These are phyloP conservation scores for Pimpla rufipes DNA, from an alignment of 2,888 invertebrate species.

Conservation along the genomic window DNA sequence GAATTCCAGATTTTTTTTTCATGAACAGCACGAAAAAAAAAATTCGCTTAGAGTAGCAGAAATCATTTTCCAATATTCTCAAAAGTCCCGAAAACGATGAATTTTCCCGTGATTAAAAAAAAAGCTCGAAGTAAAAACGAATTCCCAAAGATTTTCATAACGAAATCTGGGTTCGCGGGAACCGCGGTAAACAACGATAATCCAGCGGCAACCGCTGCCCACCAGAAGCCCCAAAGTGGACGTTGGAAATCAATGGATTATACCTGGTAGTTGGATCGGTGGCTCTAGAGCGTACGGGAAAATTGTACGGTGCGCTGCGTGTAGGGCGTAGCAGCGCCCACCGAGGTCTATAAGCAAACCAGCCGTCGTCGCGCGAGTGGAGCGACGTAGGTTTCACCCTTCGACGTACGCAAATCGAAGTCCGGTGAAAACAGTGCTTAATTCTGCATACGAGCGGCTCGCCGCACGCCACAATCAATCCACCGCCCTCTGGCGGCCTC, in stretches of 20 bases:
- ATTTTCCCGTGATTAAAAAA: too few relatives aligned
- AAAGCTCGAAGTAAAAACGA: background rate
- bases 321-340: background rate
- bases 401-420: conserved; percentile 37
- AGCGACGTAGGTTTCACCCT: conserved; percentile 36
- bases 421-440: conserved; percentile 44
- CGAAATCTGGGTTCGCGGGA: background rate
- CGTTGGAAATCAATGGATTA: conserved; percentile 40
- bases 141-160: background rate
- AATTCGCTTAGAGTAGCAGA: too few relatives aligned
- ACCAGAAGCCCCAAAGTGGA: conserved; percentile 6
- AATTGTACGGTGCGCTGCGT: background rate
- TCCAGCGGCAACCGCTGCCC: background rate
- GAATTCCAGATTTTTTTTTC: too few relatives aligned
- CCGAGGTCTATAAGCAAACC: background rate
- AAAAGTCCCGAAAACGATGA: too few relatives aligned
- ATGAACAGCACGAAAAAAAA: too few relatives aligned
- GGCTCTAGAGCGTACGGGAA: conserved; percentile 7
- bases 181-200: background rate
- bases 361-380: background rate
- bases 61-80: too few relatives aligned
- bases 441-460: conserved; percentile 21
- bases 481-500: conserved; percentile 56
- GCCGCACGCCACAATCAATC: conserved; percentile 62
- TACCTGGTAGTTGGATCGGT: background rate